Base-by-base conservation (phyloP, 2,888 invertebrate genomes). In the Agrotis segetum region DNA sequence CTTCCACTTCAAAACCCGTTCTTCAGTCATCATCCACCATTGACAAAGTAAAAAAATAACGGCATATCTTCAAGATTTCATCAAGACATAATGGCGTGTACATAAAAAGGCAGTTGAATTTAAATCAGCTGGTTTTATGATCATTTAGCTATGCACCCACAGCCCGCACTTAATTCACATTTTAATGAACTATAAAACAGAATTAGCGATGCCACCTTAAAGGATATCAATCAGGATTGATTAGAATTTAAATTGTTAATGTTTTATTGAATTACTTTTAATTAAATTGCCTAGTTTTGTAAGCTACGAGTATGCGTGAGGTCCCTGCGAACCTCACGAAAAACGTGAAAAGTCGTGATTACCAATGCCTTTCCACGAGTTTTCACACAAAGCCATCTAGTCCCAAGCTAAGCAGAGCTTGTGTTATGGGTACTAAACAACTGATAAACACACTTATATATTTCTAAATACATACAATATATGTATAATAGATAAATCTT, bases 131-230 rank as follows among this genome's bases (percentile, higher is more conserved):
- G 60, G 65, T 67, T 84, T 89, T 88, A 88, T 85, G 73, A 75
- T 69, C 75, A 77, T 82, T 85, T 86, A 73, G 81, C 83, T 79
- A 86, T 87, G 87, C 84, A 82, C 77, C 71, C 76, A 68, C 69
- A 52, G 17, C 62, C 67, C 67, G 71, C 64, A 71, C 63, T 85
- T 82, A 82, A 84, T 82, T 81, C 56, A 17, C 58, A 70, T 82
- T 87, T 88, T 85, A 88, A 88, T 89, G 85, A 86, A 79, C 79
- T 79, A 84, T 89, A 87, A 90, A 89, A 83, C 67, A 70, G 79
- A 71, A 84, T 87, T 84, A 74, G 74, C 44, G 19, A 64, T 58
- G 63, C 61, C 58, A 67, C 67, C 62, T 71, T 56, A 11, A 24
- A 61, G 53, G 34, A 67, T 64, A 72, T 61, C 58, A 49, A 67